A percentile compares a stretch with the other conserved stretches of the same genome.
Conservation (phyloP, 1,140 invertebrate genomes). For the Rhagoletis pomonella region DNA sequence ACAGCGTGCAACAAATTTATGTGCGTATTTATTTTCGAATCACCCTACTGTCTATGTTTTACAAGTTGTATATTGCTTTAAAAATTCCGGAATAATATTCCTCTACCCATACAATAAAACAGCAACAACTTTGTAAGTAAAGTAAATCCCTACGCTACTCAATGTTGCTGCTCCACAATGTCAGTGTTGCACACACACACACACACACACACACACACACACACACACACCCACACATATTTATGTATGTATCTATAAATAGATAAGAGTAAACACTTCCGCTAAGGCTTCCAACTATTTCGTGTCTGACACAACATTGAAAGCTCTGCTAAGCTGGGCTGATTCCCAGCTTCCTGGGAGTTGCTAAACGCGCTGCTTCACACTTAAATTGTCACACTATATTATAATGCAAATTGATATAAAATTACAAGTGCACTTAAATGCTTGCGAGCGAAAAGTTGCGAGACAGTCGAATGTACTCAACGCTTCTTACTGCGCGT, state of each 20-base stretch:
- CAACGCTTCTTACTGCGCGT: not conserved
- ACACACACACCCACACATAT: no score
- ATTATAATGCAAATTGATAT: conserved; percentile 50
- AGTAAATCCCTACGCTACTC: not conserved
- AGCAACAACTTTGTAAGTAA: no score
- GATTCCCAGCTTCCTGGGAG: not conserved
- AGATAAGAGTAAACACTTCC: not conserved
- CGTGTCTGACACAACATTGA: conserved; percentile 15
- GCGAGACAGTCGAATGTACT: no score
- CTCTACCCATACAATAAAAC: no score
- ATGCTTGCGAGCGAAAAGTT: not conserved
- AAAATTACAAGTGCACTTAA: conserved; percentile 43
- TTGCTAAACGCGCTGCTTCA: conserved; percentile 24
- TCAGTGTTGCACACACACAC: not conserved
- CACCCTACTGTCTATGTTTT: no score
- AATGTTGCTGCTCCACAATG: not conserved
- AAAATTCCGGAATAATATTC: not conserved
- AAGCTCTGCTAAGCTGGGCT: conserved; percentile 13
- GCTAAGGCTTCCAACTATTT: not conserved
- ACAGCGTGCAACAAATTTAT: no score
- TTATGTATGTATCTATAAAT: not conserved
- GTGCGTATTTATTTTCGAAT: no score
- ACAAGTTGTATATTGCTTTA: not conserved
- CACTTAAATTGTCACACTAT: conserved; percentile 41
- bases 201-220: no score